These are phyloP conservation scores for Leptonema lineaticorne DNA, from an alignment of 1,140 invertebrate genomes.

Conservation along the genomic window DNA sequence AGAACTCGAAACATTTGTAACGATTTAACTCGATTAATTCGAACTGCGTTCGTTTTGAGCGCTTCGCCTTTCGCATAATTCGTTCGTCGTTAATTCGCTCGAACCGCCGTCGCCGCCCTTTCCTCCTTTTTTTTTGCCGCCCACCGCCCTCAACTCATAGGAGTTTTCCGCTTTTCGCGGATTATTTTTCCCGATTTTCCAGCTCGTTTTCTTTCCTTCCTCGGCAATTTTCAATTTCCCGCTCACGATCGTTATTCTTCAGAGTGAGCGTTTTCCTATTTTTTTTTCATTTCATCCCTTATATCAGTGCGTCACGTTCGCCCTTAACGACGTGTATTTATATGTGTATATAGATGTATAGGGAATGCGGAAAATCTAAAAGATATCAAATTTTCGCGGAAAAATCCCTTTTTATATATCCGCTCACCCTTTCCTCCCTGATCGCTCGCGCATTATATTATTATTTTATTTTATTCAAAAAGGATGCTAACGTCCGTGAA, in stretches of 20 bases:
- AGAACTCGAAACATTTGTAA: no score
- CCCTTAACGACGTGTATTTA: background rate
- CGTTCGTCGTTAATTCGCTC: slow-evolving; percentile 39
- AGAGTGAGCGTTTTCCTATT: no score
- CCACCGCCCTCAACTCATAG: no score
- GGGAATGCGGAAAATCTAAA: background rate
- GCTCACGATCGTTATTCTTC: slow-evolving; percentile 38
- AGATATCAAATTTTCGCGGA: background rate
- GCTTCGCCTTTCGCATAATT: no score
- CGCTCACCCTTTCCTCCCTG: background rate
- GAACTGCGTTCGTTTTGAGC: no score
- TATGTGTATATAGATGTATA: background rate
- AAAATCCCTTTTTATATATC: background rate
- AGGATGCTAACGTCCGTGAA: slow-evolving; percentile 20
- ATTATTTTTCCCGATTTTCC: slow-evolving; percentile 20
- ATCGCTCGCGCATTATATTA: background rate
- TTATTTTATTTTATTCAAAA: slow-evolving; percentile 14
- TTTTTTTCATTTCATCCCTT: no score
- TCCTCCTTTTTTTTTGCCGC: no score
- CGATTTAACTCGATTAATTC: no score
- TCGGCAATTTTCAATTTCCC: slow-evolving; percentile 42
- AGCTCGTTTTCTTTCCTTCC: slow-evolving; percentile 8
- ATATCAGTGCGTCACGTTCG: slow-evolving; percentile 37
- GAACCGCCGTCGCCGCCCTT: no score
- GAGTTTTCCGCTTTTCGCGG: slow-evolving; percentile 27